phyloP scores from a whole-genome alignment of 2,888 invertebrate species.

The Clepsis dumicolana region DNA sequence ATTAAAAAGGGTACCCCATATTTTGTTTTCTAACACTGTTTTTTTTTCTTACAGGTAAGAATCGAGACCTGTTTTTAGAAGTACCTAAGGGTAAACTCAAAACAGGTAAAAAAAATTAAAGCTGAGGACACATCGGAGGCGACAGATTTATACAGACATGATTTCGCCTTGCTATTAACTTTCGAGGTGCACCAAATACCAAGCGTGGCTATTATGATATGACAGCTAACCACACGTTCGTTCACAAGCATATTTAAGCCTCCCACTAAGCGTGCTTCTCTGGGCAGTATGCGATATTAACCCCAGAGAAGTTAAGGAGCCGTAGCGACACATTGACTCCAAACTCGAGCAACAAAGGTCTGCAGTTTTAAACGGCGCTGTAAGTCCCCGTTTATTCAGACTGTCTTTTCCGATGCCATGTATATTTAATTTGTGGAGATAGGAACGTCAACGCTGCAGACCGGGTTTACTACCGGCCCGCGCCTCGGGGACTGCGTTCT shows the following conservation, averaged over 20 bases:
- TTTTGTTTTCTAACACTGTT: not conserved
- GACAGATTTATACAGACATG: too few relatives aligned
- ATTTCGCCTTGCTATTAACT: too few relatives aligned
- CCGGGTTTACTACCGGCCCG: constrained; percentile 15
- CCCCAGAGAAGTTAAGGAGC: not conserved
- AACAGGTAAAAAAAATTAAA: not conserved
- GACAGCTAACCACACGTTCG: too few relatives aligned
- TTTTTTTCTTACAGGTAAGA: constrained; percentile 14
- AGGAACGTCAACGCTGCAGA: constrained; percentile 24
- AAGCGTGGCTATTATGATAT: too few relatives aligned
- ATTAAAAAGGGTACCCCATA: too few relatives aligned
- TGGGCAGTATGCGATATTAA: too few relatives aligned
- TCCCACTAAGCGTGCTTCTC: too few relatives aligned
- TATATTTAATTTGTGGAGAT: constrained; percentile 35
- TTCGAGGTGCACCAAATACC: too few relatives aligned
- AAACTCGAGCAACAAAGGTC: not conserved
- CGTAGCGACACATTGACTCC: not conserved
- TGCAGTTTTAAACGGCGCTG: constrained; percentile 2
- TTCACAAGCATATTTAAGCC: too few relatives aligned
- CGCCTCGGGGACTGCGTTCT: constrained; percentile 9
- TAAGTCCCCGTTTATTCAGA: constrained; percentile 2
- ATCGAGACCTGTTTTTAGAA: not conserved
- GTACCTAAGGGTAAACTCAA: not conserved
- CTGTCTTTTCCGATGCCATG: constrained; percentile 23
- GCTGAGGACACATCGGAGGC: too few relatives aligned